These are phyloP conservation scores for Callorhinus ursinus DNA, from an alignment of 2,113 vertebrate genomes.

Conservation along the genomic window DNA sequence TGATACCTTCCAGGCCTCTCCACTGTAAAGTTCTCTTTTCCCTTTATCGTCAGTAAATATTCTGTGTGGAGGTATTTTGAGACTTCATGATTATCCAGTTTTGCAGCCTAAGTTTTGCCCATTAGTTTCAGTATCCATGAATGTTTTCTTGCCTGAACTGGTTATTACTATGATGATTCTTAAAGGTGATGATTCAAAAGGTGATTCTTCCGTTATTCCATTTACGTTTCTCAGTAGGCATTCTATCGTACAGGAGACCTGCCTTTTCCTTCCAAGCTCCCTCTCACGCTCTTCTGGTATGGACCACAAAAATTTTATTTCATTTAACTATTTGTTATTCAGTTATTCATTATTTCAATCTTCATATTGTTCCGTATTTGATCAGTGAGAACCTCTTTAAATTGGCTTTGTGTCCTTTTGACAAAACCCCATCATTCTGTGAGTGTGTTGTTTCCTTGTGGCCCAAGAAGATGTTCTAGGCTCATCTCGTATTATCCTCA, in stretches of 20 bases:
- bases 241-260: neutral
- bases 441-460: neutral
- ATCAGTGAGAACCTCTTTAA: neutral
- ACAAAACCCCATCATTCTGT: neutral
- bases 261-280: too few species aligned
- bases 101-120: neutral
- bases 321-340: neutral
- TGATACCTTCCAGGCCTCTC: neutral
- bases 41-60: slow-evolving; percentile 1
- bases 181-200: neutral
- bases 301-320: neutral
- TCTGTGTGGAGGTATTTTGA: neutral
- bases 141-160: neutral
- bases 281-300: neutral
- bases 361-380: neutral
- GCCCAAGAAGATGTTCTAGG: neutral
- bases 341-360: neutral
- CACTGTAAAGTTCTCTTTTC: neutral
- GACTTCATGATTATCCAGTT: neutral
- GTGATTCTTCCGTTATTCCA: neutral
- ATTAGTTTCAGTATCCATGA: neutral
- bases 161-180: neutral
- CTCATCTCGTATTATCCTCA: neutral
- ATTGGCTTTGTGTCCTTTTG: neutral
- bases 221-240: neutral